Evolutionary conservation across 2,113 vertebrate genomes (phyloP).

Genomic region (Rhinolophus sinicus): DNA sequence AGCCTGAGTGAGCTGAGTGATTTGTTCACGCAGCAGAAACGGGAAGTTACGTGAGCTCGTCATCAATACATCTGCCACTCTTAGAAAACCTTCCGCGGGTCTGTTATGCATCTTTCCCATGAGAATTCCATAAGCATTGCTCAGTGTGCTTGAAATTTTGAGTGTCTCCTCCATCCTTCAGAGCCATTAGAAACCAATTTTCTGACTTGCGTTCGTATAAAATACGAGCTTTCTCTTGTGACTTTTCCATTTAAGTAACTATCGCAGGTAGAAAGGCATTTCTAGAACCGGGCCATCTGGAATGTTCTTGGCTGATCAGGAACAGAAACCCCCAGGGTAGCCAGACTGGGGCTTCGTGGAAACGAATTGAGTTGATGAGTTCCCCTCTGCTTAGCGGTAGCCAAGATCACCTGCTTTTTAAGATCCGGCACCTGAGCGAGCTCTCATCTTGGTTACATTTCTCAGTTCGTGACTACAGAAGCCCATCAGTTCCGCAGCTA

Average conservation of each 20-base stretch:
- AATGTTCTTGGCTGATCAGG: not conserved
- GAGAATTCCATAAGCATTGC: not conserved
- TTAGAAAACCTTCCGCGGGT: not conserved
- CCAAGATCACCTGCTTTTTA: not conserved
- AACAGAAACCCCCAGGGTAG: not conserved
- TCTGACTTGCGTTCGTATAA: not conserved
- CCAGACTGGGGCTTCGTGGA: not conserved
- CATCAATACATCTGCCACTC: fast-evolving
- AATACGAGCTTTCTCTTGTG: not conserved
- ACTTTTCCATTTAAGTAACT: not conserved
- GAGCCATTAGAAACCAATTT: not conserved
- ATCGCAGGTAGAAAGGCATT: not conserved
- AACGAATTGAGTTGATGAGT: not conserved
- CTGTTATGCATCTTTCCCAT: fast-evolving
- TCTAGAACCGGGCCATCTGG: fast-evolving
- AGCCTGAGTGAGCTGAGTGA: not conserved
- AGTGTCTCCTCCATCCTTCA: not conserved
- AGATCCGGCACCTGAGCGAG: not conserved
- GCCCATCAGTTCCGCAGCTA: not conserved
- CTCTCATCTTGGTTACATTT: not conserved
- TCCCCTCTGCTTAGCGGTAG: not conserved
- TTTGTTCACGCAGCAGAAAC: fast-evolving
- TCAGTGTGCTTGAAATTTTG: not conserved
- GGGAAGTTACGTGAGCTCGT: not conserved
- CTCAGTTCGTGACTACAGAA: not conserved